Percentiles rank a stretch among this genome's conserved stretches.
These are phyloP conservation scores for Danio kyathit DNA, from an alignment of 2,797 vertebrate species.

Conservation along the genomic window DNA sequence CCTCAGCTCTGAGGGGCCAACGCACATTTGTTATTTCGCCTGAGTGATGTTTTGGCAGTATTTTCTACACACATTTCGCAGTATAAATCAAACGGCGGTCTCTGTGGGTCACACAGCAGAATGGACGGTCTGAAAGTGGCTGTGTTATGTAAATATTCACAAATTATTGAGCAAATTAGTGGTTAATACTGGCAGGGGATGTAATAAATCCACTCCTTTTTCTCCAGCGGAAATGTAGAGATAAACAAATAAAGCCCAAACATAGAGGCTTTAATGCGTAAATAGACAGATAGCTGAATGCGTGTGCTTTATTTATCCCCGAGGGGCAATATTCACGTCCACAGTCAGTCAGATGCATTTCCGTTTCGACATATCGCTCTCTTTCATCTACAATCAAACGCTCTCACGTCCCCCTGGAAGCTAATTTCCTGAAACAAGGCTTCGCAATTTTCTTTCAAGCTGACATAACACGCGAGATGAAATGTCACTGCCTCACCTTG, in stretches of 20 bases:
- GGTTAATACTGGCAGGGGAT: neutral
- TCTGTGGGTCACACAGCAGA: conserved; percentile 9
- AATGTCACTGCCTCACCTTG: conserved; percentile 28
- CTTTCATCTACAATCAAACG: conserved; percentile 36
- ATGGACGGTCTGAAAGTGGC: neutral
- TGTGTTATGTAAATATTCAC: neutral
- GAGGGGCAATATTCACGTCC: conserved; percentile 21
- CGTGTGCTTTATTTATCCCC: conserved; percentile 23
- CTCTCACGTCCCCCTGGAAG: conserved; percentile 27
- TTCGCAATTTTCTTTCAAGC: conserved; percentile 20
- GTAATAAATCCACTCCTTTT: conserved; percentile 7
- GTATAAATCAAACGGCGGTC: conserved; percentile 35
- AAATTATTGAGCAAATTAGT: conserved; percentile 26
- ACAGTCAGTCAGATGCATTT: conserved; percentile 23
- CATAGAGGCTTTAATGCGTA: conserved; percentile 12
- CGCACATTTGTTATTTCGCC: conserved; percentile 40
- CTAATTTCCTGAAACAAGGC: conserved; percentile 46
- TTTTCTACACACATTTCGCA: conserved; percentile 27
- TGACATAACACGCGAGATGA: conserved; percentile 34
- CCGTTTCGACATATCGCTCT: conserved; percentile 33
- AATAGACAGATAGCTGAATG: conserved; percentile 26
- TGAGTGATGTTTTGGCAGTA: conserved; percentile 46
- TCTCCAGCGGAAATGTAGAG: neutral
- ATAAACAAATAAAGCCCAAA: conserved; percentile 10
- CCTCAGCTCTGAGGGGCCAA: neutral